Base-by-base conservation (phyloP, 2,113 vertebrate genomes). In the Amia ocellicauda region DNA sequence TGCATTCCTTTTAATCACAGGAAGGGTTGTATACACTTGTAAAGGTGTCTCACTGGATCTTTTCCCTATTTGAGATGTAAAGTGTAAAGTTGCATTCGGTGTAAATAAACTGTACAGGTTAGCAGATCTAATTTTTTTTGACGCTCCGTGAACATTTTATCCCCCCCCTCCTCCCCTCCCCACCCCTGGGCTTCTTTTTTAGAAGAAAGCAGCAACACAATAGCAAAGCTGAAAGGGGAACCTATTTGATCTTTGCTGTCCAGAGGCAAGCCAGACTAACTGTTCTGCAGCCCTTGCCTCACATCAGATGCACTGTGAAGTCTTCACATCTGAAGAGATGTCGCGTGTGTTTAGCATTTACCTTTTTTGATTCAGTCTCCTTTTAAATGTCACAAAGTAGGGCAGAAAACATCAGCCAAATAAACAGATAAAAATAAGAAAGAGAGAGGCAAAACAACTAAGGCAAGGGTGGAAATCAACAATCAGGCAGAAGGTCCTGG, bases 351-450 rank as follows among this genome's bases (percentile, higher is more conserved):
- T 91, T 90, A 92, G 81, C 80, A 68, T 81, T 89, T 85, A 88
- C 84, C 87, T 89, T 91, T 87, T 87, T 80, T 90, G 80, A 91
- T 88, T 86, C 73, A 79, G 79, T 74, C 84, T 83, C 86, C 80
- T 87, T 91, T 91, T 87, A 93, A 93, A 91, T 88, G 85, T 90
- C 91, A 93, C 84, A 90, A 93, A 91, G 89, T 83, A 91, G 88
- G 84, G 78, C 88, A 90, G 84, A 84, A 92, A 91, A 93, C 92
- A 91, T 87, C 85, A 89, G 90, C 83, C 85, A 85, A 82, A 86
- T 83, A 86, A 90, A 90, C 75, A 88, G 81, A 73, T 75, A 86
- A 90, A 91, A 86, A 85, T 84, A 83, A 76, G 76, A 81, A 76
- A 77, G 1, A 11, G 31, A 11, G 31, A 36, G 31, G 11, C 1